Base-by-base conservation (phyloP, 1,140 invertebrate species). In the Bicyclus anynana region DNA sequence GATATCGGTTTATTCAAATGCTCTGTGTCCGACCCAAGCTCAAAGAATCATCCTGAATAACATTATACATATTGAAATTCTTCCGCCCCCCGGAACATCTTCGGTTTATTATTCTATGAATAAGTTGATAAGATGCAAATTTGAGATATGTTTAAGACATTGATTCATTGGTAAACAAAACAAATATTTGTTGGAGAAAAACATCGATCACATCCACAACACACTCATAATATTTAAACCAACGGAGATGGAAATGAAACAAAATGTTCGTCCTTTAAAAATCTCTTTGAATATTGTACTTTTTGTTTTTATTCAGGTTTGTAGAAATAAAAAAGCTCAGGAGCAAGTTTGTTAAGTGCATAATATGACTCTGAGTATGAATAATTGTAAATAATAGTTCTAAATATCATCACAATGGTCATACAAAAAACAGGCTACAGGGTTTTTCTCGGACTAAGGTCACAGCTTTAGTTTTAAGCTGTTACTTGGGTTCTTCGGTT, bases 1-100 rank as follows among this genome's bases (percentile, higher is more conserved):
- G 71, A 80, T 87, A 87, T 87, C 81, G 76, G 80, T 87, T 87
- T 87, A 87, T 87, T 87, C 84, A 87, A 87, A 87, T 87, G 80
- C 74, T 76, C 60, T 67, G 44, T 83, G 76, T 78, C 76, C 72
- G 80, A 85, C 80, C 84, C 80, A 69, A 55, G 70, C 80, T 82
- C 78, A 83, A 82, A 84, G 80, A 83, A 83, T 84, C 84, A 85
- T 81, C 80, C 84, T 83, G 84, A 81, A 87, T 85, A 84, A 81
- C 75, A 83, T 85, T 87, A 84, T 81, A 83, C 77, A 84, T 84
- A 85, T 87, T 85, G 82, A 85, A 85, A 87, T 84, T 85, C 77
- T 78, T 86, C 71, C 70, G 67, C 70, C 72, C 72, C 69, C 74
- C 68, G 68, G 56, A 74, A 77, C 69, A 83, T 72, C 63, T 59